Percentiles rank a stretch among this genome's conserved stretches.
phyloP scores from a whole-genome alignment of 2,888 invertebrate genomes.

The Terebella lapidaria region DNA sequence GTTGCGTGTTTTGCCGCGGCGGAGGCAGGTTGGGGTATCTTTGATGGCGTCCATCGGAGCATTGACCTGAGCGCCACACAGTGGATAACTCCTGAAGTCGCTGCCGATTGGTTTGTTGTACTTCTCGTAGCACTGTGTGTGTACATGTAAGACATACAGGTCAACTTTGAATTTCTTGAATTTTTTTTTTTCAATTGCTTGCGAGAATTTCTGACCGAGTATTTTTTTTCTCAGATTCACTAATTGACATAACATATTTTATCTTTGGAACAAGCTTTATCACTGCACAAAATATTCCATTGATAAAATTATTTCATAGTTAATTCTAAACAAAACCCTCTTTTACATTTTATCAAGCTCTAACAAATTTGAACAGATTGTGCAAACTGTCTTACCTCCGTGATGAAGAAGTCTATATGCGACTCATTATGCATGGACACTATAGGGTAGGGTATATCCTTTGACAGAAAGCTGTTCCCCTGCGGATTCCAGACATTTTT shows the following conservation, averaged over 20 bases:
- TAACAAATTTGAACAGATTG: too few relatives aligned
- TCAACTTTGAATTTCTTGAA: too few relatives aligned
- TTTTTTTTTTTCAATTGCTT: not conserved
- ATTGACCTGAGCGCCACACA: constrained; percentile 83
- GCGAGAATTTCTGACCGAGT: not conserved
- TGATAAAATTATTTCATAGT: too few relatives aligned
- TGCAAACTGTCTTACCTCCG: too few relatives aligned
- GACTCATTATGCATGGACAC: not conserved
- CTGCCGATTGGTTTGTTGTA: constrained; percentile 62
- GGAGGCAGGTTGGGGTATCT: constrained; percentile 76
- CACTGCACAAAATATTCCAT: too few relatives aligned
- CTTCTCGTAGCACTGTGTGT: constrained; percentile 58
- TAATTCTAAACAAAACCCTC: too few relatives aligned
- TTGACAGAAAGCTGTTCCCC: not conserved
- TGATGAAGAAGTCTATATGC: not conserved
- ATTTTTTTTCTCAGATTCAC: not conserved
- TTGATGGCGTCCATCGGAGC: constrained; percentile 87
- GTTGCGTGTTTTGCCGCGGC: constrained; percentile 59
- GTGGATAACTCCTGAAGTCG: constrained; percentile 57
- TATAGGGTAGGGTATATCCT: not conserved
- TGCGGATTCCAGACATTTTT: not conserved
- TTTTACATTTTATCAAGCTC: too few relatives aligned
- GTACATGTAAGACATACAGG: not conserved
- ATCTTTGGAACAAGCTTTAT: too few relatives aligned
- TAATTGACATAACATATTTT: too few relatives aligned